A percentile compares a stretch with the other conserved stretches of the same genome.
Evolutionary conservation across 2,113 vertebrate genomes (phyloP).

Genomic region (Hystrix brachyura): DNA sequence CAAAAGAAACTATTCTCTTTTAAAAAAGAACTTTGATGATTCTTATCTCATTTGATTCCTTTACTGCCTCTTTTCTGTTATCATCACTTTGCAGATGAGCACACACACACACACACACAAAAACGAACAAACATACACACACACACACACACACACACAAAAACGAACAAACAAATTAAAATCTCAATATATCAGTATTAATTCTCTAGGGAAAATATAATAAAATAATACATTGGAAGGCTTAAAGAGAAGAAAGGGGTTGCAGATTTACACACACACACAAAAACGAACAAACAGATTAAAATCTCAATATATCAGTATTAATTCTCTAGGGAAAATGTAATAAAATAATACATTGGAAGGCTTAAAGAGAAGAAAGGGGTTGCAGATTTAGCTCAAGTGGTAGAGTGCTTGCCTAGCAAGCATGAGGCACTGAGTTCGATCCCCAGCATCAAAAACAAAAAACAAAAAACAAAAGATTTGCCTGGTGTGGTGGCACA

Average conservation of each 20-base stretch:
- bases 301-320: neutral
- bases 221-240: neutral
- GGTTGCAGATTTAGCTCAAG: too few species aligned
- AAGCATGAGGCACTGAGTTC: too few species aligned
- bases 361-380: neutral
- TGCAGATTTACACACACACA: too few species aligned
- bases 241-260: neutral
- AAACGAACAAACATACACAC: neutral
- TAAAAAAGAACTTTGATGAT: neutral
- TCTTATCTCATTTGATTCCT: conserved; percentile 7
- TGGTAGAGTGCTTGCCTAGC: too few species aligned
- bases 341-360: neutral
- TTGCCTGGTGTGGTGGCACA: too few species aligned
- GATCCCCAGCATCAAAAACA: too few species aligned
- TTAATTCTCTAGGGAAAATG: neutral
- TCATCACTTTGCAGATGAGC: neutral
- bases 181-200: neutral
- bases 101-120: too few species aligned
- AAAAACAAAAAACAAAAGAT: too few species aligned
- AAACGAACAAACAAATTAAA: neutral
- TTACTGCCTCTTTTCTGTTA: neutral
- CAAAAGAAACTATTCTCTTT: conserved; percentile 18
- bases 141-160: too few species aligned
- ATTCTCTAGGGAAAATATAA: neutral
- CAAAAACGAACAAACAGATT: too few species aligned